These are phyloP conservation scores for Diachrysia chrysitis DNA, from an alignment of 2,888 invertebrate genomes.

Conservation along the genomic window DNA sequence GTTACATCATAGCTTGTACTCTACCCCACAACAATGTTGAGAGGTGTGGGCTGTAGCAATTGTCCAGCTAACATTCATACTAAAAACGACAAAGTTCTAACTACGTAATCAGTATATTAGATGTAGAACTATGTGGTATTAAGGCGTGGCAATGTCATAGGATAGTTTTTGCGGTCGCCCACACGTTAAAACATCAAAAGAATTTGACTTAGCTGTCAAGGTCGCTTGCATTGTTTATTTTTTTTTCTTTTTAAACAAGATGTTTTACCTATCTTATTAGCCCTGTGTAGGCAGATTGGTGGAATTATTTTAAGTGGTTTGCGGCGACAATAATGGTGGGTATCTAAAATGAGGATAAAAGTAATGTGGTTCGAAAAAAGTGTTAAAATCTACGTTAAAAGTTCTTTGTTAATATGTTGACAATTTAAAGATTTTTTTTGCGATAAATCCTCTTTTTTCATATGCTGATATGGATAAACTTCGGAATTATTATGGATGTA, in stretches of 20 bases:
- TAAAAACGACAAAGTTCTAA: conserved; percentile 76
- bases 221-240: conserved; percentile 86
- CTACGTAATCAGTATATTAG: conserved; percentile 34
- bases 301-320: conserved; percentile 61
- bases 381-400: too few relatives aligned
- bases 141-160: conserved; percentile 82
- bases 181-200: conserved; percentile 83
- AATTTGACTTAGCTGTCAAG: conserved; percentile 87
- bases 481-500: too few relatives aligned
- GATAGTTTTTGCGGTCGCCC: conserved; percentile 88
- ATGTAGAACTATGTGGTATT: conserved; percentile 73
- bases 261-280: conserved; percentile 73
- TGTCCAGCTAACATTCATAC: conserved; percentile 84
- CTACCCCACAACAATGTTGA: conserved; percentile 61
- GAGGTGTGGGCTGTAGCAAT: conserved; percentile 85
- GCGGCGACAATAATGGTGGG: conserved; percentile 38
- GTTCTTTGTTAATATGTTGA: too few relatives aligned
- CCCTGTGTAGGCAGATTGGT: conserved; percentile 66
- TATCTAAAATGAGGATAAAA: conserved; percentile 17
- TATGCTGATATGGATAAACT: too few relatives aligned
- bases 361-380: neutral
- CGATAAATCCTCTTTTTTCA: too few relatives aligned
- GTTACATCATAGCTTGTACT: conserved; percentile 62
- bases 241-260: conserved; percentile 75
- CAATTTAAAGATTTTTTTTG: too few relatives aligned